These are phyloP conservation scores for Hippocampus guttulatus DNA, from an alignment of 2,113 vertebrate species.

Conservation along the genomic window DNA sequence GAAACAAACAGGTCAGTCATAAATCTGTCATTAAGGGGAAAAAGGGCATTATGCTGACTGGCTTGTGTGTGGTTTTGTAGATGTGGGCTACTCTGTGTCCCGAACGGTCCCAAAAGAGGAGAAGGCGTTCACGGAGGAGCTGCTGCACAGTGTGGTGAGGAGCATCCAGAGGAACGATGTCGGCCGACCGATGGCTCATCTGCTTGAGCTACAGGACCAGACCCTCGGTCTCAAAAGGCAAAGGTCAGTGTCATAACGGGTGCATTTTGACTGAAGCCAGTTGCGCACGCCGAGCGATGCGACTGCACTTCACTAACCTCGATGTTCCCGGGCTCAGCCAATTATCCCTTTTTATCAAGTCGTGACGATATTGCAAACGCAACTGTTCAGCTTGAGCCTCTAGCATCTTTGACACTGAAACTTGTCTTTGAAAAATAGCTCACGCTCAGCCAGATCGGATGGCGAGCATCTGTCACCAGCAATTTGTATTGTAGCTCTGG, in stretches of 20 bases:
- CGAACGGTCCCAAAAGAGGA: slow-evolving; percentile 81
- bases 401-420: no score
- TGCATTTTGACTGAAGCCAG: neutral
- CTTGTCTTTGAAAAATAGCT: no score
- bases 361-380: no score
- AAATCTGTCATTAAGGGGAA: neutral
- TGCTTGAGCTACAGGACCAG: slow-evolving; percentile 82
- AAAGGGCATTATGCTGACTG: neutral
- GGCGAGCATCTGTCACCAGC: no score
- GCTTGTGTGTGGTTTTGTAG: slow-evolving; percentile 50
- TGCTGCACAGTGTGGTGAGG: slow-evolving; percentile 86
- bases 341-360: no score
- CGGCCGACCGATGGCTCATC: slow-evolving; percentile 88
- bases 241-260: slow-evolving; percentile 67
- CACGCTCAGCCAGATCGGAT: no score
- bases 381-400: no score
- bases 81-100: slow-evolving; percentile 82
- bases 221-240: slow-evolving; percentile 84
- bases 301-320: no score
- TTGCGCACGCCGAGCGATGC: neutral
- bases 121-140: slow-evolving; percentile 82
- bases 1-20: neutral
- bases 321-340: no score
- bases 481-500: no score
- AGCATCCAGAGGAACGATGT: slow-evolving; percentile 97